These are phyloP conservation scores for Urocyon cinereoargenteus DNA, from an alignment of 2,797 vertebrate genomes.

Conservation along the genomic window DNA sequence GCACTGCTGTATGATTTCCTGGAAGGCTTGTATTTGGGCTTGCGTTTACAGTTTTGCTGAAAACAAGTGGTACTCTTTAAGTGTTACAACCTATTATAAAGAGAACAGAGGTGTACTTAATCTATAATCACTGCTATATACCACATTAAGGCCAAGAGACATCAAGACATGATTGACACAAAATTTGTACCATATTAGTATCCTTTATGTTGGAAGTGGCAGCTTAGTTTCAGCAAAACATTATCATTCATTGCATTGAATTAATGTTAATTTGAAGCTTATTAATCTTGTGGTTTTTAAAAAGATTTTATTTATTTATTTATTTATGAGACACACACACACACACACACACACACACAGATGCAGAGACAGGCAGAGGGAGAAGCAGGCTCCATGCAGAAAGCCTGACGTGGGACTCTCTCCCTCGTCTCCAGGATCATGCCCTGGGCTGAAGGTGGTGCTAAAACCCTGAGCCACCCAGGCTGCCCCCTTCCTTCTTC, in stretches of 20 bases:
- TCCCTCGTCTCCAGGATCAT: no score
- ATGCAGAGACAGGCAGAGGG: no score
- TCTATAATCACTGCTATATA: constrained; percentile 2
- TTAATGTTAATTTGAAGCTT: constrained; percentile 51
- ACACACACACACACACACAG: no score
- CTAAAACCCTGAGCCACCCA: no score
- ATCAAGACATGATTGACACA: not conserved
- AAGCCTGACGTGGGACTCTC: no score
- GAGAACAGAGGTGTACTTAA: constrained; percentile 57
- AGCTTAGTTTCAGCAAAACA: constrained; percentile 34
- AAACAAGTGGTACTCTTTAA: constrained; percentile 64
- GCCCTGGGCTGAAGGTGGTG: no score
- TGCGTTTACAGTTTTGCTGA: constrained; percentile 25
- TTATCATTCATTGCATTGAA: not conserved
- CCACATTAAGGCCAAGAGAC: not conserved
- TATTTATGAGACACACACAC: no score
- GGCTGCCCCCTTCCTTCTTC: not conserved
- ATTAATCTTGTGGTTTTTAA: constrained; percentile 24
- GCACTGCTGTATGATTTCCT: not conserved
- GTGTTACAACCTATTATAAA: constrained; percentile 61
- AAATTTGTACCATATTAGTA: not conserved
- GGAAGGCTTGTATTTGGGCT: not conserved
- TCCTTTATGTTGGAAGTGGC: constrained; percentile 33
- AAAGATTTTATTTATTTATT: no score
- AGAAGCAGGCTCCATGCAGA: no score